Conservation (phyloP, 92 coral and sea anemone genomes). For the Epizoanthus ramosus region DNA sequence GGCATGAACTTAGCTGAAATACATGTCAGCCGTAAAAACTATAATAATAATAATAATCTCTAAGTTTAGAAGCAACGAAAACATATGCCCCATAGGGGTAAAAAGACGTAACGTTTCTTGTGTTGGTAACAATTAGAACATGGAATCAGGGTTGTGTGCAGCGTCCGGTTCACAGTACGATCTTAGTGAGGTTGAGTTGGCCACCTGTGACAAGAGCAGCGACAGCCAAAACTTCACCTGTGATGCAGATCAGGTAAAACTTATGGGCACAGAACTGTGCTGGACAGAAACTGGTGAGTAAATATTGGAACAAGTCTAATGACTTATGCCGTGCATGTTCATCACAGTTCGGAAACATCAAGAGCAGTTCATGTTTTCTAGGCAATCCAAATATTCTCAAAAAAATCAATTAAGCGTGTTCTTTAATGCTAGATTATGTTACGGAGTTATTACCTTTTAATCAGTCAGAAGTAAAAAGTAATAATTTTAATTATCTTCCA, state of each 20-base stretch:
- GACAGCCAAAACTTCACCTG: slow-evolving; percentile 62
- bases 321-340: neutral
- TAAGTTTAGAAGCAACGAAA: too few relatives aligned
- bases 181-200: slow-evolving; percentile 39
- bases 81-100: too few relatives aligned
- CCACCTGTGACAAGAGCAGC: slow-evolving; percentile 56
- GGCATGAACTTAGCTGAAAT: too few relatives aligned
- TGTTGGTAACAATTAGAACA: slow-evolving; percentile 40
- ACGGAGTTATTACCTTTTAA: too few relatives aligned
- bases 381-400: too few relatives aligned
- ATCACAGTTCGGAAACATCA: neutral
- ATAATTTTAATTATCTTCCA: too few relatives aligned
- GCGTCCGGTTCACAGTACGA: slow-evolving; percentile 33
- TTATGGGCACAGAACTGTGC: slow-evolving; percentile 57
- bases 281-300: slow-evolving; percentile 69
- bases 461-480: too few relatives aligned
- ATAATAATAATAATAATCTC: too few relatives aligned
- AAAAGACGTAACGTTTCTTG: too few relatives aligned
- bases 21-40: too few relatives aligned
- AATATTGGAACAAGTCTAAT: neutral
- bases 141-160: slow-evolving; percentile 61
- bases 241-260: slow-evolving; percentile 48
- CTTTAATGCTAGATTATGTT: too few relatives aligned
- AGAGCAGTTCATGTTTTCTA: neutral
- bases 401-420: too few relatives aligned